Conservation (phyloP, 2,888 invertebrate genomes). For the Tyria jacobaeae region DNA sequence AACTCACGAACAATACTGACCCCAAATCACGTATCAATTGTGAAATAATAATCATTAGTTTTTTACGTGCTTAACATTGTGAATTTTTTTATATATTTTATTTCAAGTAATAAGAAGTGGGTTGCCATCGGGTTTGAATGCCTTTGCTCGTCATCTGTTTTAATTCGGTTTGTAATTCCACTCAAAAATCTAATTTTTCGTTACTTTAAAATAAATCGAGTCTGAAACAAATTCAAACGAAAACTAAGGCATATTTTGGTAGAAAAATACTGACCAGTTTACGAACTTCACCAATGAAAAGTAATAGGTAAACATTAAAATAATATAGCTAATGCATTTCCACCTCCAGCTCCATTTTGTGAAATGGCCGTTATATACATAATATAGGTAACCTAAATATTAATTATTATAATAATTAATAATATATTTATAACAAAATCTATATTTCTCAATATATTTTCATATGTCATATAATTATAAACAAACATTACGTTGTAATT, state of each 20-base stretch:
- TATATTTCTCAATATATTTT: too few species aligned
- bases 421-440: too few species aligned
- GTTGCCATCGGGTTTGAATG: not conserved
- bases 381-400: too few species aligned
- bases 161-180: not conserved
- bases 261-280: not conserved
- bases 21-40: slow-evolving; percentile 42
- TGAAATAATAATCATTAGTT: slow-evolving; percentile 25
- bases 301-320: not conserved
- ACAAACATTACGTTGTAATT: too few species aligned
- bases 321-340: too few species aligned
- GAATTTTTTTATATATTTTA: not conserved
- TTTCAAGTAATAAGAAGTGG: not conserved
- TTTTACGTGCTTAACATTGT: slow-evolving; percentile 2
- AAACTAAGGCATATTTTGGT: not conserved
- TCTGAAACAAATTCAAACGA: not conserved
- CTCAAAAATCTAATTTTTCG: not conserved
- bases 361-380: too few species aligned
- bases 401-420: too few species aligned
- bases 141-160: not conserved
- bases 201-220: not conserved
- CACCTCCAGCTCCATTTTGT: too few species aligned
- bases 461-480: too few species aligned
- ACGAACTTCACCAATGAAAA: not conserved
- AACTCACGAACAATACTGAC: slow-evolving; percentile 34